Evolutionary conservation across 2,888 invertebrate genomes (phyloP).

Genomic region (Cheilosia impressa): DNA sequence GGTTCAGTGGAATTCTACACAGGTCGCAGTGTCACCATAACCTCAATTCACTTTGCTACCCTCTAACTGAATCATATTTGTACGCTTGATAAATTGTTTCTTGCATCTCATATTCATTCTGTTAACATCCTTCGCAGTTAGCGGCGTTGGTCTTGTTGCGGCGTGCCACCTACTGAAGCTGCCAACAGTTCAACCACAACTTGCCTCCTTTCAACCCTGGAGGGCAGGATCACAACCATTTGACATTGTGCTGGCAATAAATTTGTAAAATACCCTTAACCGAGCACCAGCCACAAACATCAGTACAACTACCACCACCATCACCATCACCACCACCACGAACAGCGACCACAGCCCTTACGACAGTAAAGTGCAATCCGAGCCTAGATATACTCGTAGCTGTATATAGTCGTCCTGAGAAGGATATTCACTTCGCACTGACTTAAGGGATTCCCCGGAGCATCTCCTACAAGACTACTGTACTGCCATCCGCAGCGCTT

Average conservation of each 20-base stretch:
- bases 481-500: slow-evolving; percentile 61
- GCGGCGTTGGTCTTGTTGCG: slow-evolving; percentile 47
- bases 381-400: slow-evolving; percentile 13
- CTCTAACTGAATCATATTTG: slow-evolving; percentile 38
- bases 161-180: slow-evolving; percentile 56
- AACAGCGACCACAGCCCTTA: slow-evolving; percentile 23
- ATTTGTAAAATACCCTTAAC: slow-evolving; percentile 60
- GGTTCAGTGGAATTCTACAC: neutral
- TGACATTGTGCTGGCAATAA: slow-evolving; percentile 61
- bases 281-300: slow-evolving; percentile 34
- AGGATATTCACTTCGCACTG: slow-evolving; percentile 53
- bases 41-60: slow-evolving; percentile 33
- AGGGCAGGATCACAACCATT: slow-evolving; percentile 52
- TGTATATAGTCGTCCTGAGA: neutral
- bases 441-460: slow-evolving; percentile 54
- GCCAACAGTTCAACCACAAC: slow-evolving; percentile 68
- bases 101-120: slow-evolving; percentile 56
- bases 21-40: slow-evolving; percentile 1
- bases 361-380: slow-evolving; percentile 16
- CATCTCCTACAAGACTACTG: slow-evolving; percentile 52
- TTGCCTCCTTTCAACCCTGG: slow-evolving; percentile 22
- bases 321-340: slow-evolving; percentile 10
- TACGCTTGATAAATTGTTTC: slow-evolving; percentile 56
- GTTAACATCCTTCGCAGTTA: slow-evolving; percentile 63
- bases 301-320: slow-evolving; percentile 30